phyloP scores from a whole-genome alignment of 2,888 invertebrate genomes.

The Eilema depressum region DNA sequence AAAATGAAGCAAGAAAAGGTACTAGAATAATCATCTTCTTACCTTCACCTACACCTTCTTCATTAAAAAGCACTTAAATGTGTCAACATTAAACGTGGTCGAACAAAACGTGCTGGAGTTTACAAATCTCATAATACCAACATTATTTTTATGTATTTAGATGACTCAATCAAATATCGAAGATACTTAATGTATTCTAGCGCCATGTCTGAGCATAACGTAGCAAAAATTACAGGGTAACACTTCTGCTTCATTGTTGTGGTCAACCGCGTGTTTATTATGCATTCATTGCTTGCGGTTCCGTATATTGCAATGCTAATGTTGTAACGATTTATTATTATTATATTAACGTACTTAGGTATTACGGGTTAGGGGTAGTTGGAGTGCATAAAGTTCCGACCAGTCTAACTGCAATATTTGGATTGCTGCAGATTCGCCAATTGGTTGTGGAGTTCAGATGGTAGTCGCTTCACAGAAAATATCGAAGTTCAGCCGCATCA shows the following conservation, averaged over 20 bases:
- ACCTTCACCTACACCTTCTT: too few relatives aligned
- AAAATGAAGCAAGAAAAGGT: neutral
- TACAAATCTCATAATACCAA: neutral
- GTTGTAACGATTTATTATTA: conserved; percentile 22
- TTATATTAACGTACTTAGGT: conserved; percentile 12
- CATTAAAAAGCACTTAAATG: neutral
- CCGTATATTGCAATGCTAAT: conserved; percentile 22
- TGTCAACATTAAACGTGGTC: neutral
- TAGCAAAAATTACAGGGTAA: conserved; percentile 22
- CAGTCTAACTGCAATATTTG: too few relatives aligned
- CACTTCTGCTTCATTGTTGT: conserved; percentile 35
- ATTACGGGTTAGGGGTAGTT: too few relatives aligned
- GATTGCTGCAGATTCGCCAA: too few relatives aligned
- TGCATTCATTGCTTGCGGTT: conserved; percentile 38
- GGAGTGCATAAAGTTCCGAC: too few relatives aligned
- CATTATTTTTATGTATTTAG: neutral
- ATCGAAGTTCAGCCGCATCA: too few relatives aligned
- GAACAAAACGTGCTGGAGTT: neutral
- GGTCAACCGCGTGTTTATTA: conserved; percentile 42
- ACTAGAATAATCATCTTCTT: too few relatives aligned
- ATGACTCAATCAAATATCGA: conserved; percentile 8
- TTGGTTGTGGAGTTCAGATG: too few relatives aligned
- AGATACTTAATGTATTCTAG: conserved; percentile 28
- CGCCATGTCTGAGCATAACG: conserved; percentile 23
- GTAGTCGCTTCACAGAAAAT: too few relatives aligned